phyloP scores from a whole-genome alignment of 1,140 invertebrate genomes.

The Bombus terrestris region DNA sequence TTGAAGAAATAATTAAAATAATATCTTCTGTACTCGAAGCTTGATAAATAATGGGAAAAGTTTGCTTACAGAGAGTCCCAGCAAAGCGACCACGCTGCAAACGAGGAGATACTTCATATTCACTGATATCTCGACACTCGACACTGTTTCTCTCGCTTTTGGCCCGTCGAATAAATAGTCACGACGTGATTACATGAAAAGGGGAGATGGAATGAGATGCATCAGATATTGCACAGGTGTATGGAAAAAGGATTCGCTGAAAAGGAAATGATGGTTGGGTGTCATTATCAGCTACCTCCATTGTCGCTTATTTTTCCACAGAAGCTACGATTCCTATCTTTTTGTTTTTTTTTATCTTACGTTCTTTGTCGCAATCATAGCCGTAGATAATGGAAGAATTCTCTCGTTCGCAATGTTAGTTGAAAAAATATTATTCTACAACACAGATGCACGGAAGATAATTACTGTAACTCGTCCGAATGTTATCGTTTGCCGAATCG shows the following conservation, averaged over 20 bases:
- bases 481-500: background rate
- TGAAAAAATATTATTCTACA: background rate
- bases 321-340: background rate
- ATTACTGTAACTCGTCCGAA: background rate
- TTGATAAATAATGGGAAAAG: background rate
- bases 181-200: background rate
- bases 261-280: background rate
- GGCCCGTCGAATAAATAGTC: constrained; percentile 21
- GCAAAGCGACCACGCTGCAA: background rate
- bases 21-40: background rate
- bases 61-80: constrained; percentile 30
- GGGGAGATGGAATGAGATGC: background rate
- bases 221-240: background rate
- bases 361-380: background rate
- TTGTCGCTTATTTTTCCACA: background rate
- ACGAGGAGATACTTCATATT: constrained; percentile 29
- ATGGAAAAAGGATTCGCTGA: background rate
- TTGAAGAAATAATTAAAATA: background rate
- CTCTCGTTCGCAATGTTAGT: background rate
- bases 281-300: background rate
- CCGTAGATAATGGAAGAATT: background rate
- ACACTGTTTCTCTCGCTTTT: background rate
- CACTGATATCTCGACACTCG: background rate
- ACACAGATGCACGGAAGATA: background rate
- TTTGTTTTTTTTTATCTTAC: background rate